Base-by-base conservation (phyloP, 2,797 vertebrate genomes). In the Tarsius wallacei region DNA sequence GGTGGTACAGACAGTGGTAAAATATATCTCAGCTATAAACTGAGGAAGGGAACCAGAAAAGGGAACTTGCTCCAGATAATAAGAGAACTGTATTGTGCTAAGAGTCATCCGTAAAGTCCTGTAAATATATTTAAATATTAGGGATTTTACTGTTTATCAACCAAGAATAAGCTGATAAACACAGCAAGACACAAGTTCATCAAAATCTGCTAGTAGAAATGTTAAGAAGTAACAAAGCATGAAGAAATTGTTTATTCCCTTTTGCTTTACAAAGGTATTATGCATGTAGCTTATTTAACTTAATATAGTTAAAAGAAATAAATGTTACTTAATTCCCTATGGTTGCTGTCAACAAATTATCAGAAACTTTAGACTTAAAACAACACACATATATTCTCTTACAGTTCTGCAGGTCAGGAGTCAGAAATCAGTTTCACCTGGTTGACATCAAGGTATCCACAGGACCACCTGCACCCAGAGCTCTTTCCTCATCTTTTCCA, bases 111-210 rank as follows among this genome's bases (percentile, higher is more conserved):
- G 26, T 33, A 19, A 81, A 82, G 66, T 64, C 14, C 13, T 10
- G 2, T 14, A 82, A 84, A 53, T 68, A 55, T 13, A 87, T 76
- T 84, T 90, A 84, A n/a, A 31, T 49, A 42, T 36, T 47, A 70
- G 64, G 17, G 64, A 83, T 68, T 90, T 80, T 83, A 85, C 31
- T 73, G 51, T 22, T 77, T 81, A 77, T 68, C 42, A 55, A 24
- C 22, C 49, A 73, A 93, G 73, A 93, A 81, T 19, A 96, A 71
- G n/a, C 84, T 81, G 53, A 83, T 47, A 87, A 94, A 85, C 55
- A 70, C 0, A 47, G 55, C 42, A 61, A 86, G 4, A 51, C 6
- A 64, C 28, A 92, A 88, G 7, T 53, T 63, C 81, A 55, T 11
- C 6, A 82, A 82, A 90, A 81, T 33, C 59, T n/a, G 49, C 26